Evolutionary conservation across 2,797 vertebrate species (phyloP).

Genomic region (Ataeniobius toweri): DNA sequence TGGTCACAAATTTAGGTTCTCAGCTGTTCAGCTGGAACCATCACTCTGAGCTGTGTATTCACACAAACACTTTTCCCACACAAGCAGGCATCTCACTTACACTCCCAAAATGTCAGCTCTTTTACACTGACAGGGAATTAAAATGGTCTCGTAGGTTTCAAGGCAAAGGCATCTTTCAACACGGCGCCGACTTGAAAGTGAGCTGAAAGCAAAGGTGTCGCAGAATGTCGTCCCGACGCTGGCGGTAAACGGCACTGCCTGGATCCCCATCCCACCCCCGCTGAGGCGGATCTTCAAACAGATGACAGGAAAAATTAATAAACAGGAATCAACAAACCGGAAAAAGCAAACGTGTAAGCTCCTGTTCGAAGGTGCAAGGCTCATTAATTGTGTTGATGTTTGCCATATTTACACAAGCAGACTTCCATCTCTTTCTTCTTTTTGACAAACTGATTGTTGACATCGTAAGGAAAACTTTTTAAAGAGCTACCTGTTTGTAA

Average conservation of each 20-base stretch:
- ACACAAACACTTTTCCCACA: slow-evolving; percentile 39
- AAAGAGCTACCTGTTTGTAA: slow-evolving; percentile 30
- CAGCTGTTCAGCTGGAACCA: slow-evolving; percentile 52
- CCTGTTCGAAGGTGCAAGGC: slow-evolving; percentile 53
- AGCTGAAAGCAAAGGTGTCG: slow-evolving; percentile 40
- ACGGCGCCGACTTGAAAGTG: slow-evolving; percentile 30
- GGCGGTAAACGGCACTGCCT: slow-evolving; percentile 36
- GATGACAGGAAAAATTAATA: slow-evolving; percentile 58
- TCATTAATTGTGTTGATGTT: slow-evolving; percentile 62
- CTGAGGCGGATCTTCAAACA: slow-evolving; percentile 60
- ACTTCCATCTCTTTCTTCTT: slow-evolving; percentile 33
- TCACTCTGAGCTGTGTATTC: slow-evolving; percentile 39
- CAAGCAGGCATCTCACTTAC: slow-evolving; percentile 30
- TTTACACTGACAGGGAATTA: slow-evolving; percentile 46
- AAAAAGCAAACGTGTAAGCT: slow-evolving; percentile 62
- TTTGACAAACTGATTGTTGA: slow-evolving; percentile 48
- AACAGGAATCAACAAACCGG: slow-evolving; percentile 56
- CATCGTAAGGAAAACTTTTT: slow-evolving; percentile 17
- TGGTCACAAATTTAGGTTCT: slow-evolving; percentile 27
- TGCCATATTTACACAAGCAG: slow-evolving; percentile 43
- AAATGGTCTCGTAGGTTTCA: slow-evolving; percentile 57
- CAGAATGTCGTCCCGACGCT: slow-evolving; percentile 26
- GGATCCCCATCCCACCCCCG: slow-evolving; percentile 24
- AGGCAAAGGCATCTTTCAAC: slow-evolving; percentile 55
- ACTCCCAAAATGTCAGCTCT: slow-evolving; percentile 53